Conservation (phyloP, 37 sponge, comb jelly and placozoan species). For the Tethya wilhelma region DNA sequence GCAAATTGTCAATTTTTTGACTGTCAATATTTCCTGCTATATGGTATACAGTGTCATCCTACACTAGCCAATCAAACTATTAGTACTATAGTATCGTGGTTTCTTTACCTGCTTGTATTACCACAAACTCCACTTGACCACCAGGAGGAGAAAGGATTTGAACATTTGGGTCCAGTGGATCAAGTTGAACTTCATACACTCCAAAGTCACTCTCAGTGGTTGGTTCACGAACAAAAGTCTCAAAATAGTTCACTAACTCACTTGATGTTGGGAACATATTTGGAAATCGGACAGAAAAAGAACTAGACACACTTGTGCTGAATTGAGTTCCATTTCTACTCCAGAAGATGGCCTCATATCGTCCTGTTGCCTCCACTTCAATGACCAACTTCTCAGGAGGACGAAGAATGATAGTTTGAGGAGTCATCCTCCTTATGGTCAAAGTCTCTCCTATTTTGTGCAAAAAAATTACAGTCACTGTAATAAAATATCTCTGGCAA, state of each 20-base stretch:
- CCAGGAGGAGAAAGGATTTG: too few relatives aligned
- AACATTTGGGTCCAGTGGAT: too few relatives aligned
- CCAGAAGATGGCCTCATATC: conserved; percentile 16
- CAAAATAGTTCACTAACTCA: conserved; percentile 22
- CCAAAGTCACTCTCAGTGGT: conserved; percentile 18
- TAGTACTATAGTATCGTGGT: too few relatives aligned
- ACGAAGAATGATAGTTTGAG: conserved; percentile 8
- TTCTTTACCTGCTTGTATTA: conserved; percentile 16
- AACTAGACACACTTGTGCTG: too few relatives aligned
- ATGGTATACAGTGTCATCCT: too few relatives aligned
- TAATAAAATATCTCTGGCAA: too few relatives aligned
- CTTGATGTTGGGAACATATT: too few relatives aligned
- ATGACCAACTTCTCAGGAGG: conserved; percentile 54
- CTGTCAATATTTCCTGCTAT: too few relatives aligned
- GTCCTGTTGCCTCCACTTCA: conserved; percentile 31
- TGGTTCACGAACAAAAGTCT: conserved; percentile 36
- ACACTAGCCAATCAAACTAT: too few relatives aligned
- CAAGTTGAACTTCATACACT: conserved; percentile 5
- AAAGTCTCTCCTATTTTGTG: background rate
- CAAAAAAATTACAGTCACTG: too few relatives aligned
- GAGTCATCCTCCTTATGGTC: conserved; percentile 25
- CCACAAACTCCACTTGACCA: background rate
- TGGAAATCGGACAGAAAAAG: too few relatives aligned
- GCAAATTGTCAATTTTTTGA: too few relatives aligned
- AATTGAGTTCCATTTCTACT: background rate